Evolutionary conservation across 2,888 invertebrate species (phyloP).

Genomic region (Temnothorax rugatulus): DNA sequence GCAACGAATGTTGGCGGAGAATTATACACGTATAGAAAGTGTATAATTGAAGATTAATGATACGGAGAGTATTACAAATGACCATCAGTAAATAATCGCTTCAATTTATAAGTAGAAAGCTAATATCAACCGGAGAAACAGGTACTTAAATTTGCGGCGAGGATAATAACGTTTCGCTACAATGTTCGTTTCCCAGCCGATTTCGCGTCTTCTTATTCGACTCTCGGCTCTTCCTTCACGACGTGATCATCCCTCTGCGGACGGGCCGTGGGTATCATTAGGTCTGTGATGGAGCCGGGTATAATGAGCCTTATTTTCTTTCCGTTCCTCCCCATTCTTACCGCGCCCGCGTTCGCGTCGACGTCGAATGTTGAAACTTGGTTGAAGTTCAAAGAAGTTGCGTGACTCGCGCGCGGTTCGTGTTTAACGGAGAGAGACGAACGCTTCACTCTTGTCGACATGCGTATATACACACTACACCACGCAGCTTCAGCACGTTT

Average conservation of each 20-base stretch:
- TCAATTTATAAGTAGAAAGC: conserved; percentile 29
- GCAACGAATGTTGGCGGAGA: not conserved
- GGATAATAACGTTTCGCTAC: conserved; percentile 28
- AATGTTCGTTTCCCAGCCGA: conserved; percentile 19
- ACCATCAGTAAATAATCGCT: conserved; percentile 25
- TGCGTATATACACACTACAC: conserved; percentile 27
- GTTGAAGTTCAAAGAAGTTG: conserved; percentile 47
- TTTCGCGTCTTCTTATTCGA: conserved; percentile 25
- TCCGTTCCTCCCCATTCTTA: not conserved
- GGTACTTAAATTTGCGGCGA: conserved; percentile 22
- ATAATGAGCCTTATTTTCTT: conserved; percentile 51
- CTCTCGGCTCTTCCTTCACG: conserved; percentile 18
- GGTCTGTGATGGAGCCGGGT: conserved; percentile 31
- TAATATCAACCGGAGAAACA: conserved; percentile 26
- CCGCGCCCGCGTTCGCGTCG: conserved; percentile 8
- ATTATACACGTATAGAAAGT: not conserved
- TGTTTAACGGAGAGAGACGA: conserved; percentile 30
- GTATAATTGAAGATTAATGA: not conserved
- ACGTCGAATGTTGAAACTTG: conserved; percentile 48
- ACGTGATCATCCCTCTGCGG: conserved; percentile 45
- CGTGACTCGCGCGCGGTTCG: conserved; percentile 49
- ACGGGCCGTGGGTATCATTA: conserved; percentile 42
- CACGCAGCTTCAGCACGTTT: conserved; percentile 20
- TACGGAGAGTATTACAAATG: not conserved
- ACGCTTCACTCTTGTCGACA: conserved; percentile 37